Evolutionary conservation across 2,113 vertebrate genomes (phyloP).

Genomic region (Silurus asotus): DNA sequence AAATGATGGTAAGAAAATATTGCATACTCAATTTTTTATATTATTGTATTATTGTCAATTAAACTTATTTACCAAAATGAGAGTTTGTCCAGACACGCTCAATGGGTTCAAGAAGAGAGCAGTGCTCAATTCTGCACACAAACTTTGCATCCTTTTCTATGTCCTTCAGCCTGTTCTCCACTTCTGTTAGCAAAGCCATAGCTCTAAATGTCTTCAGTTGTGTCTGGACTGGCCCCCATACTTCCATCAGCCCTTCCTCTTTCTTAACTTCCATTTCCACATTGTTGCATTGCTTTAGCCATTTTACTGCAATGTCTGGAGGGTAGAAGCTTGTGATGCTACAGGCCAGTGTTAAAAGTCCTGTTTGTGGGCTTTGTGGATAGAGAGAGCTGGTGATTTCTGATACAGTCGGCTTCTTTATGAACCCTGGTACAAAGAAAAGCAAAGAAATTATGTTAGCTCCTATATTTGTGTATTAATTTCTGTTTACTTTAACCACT

Average conservation of each 20-base stretch:
- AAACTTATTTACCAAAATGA: slow-evolving; percentile 57
- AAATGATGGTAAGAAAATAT: background rate
- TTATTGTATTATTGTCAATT: background rate
- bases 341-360: slow-evolving; percentile 65
- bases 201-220: slow-evolving; percentile 61
- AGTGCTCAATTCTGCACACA: slow-evolving; percentile 71
- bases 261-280: slow-evolving; percentile 51
- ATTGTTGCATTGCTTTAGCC: slow-evolving; percentile 61
- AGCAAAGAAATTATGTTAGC: slow-evolving; percentile 6
- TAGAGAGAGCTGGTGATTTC: slow-evolving; percentile 60
- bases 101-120: slow-evolving; percentile 67
- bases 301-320: slow-evolving; percentile 66
- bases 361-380: slow-evolving; percentile 28
- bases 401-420: slow-evolving; percentile 66
- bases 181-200: slow-evolving; percentile 60
- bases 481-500: background rate
- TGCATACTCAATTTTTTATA: background rate
- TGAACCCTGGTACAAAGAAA: slow-evolving; percentile 64
- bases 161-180: slow-evolving; percentile 47
- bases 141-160: slow-evolving; percentile 56
- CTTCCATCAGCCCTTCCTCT: slow-evolving; percentile 61
- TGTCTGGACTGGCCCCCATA: slow-evolving; percentile 72
- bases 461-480: background rate
- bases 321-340: slow-evolving; percentile 74
- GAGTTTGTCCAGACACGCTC: slow-evolving; percentile 67